Evolutionary conservation across 2,888 invertebrate species (phyloP), one percentile per base, ranked within the genome.

Genomic region (Flabesymbios commensalis): DNA sequence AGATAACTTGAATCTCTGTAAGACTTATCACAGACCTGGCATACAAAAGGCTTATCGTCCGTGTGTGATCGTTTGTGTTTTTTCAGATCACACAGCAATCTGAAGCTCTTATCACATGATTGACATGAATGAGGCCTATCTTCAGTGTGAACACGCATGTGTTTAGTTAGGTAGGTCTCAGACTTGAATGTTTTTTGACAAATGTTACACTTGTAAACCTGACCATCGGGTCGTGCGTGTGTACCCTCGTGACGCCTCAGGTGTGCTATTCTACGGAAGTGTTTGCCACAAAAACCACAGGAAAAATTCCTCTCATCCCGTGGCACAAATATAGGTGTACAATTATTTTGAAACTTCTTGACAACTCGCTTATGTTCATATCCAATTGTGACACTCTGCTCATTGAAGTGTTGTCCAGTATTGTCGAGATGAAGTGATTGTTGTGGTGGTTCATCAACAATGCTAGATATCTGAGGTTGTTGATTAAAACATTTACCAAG

Each of bases 1-100:
- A 68, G 60, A n/a, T 62, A 60, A 19, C 59, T 43, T 26, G 64
- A 62, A 45, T 66, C 67, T 1, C 68, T 65, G 55, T 68, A 72
- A 2, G 48, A 22, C 26, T 63, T 63, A 3, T 60, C 61, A 54
- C 72, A 72, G 3, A 64, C 54, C 19, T 67, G 59, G 47, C 72
- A 71, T 1, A 47, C 52, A 51, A 62, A 68, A 3, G 69, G 70
- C 4, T 65, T 43, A 7, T 67, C 67, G 7, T 61, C 64, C 5
- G 59, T 59, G 45, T 72, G 72, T 39, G 63, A 61, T 7, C 57
- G 43, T 19, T 60, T 42, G 39, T 72, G 72, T 1, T 63, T 56
- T 41, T 67, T 69, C 7, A 68, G 57, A 29, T 24, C 59, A 48
- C 48, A 61, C 32, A 10, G 59, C 57, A 49, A 64, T 28, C 48